These are phyloP conservation scores for Charadrius vociferus DNA, from an alignment of 2,113 vertebrate species.

Conservation along the genomic window DNA sequence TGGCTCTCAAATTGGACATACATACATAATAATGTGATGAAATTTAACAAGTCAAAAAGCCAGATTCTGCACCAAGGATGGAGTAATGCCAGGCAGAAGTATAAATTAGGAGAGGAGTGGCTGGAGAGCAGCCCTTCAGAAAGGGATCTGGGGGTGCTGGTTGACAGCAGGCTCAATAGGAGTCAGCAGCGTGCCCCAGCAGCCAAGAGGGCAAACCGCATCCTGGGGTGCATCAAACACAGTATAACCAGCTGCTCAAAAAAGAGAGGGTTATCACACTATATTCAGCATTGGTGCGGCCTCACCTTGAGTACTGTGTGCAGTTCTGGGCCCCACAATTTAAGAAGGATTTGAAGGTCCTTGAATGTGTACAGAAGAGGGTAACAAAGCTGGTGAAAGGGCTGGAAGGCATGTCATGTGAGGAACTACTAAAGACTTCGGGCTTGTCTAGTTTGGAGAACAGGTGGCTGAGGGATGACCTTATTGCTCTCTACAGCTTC, in stretches of 20 bases:
- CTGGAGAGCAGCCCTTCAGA: not conserved
- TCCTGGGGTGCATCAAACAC: not conserved
- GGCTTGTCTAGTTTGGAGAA: not conserved
- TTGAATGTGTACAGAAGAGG: not conserved
- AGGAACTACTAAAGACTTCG: not conserved
- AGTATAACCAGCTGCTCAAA: accelerated
- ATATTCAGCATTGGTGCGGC: accelerated
- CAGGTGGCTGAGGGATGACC: not conserved
- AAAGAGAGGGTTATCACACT: not conserved
- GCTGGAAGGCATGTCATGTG: not conserved
- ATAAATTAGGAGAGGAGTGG: not conserved
- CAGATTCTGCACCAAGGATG: accelerated
- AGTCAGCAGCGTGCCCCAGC: no score
- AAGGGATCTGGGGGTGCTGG: not conserved
- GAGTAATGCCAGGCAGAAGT: accelerated
- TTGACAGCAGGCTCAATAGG: accelerated
- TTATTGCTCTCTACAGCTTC: not conserved
- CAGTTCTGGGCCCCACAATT: not conserved
- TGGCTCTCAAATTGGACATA: not conserved
- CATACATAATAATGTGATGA: not conserved
- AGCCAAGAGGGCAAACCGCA: not conserved
- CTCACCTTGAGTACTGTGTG: not conserved
- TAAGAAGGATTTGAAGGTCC: not conserved
- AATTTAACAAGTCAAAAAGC: not conserved
- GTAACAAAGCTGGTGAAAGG: not conserved